phyloP scores from a whole-genome alignment of 2,113 vertebrate genomes.

The Peromyscus polionotus region DNA sequence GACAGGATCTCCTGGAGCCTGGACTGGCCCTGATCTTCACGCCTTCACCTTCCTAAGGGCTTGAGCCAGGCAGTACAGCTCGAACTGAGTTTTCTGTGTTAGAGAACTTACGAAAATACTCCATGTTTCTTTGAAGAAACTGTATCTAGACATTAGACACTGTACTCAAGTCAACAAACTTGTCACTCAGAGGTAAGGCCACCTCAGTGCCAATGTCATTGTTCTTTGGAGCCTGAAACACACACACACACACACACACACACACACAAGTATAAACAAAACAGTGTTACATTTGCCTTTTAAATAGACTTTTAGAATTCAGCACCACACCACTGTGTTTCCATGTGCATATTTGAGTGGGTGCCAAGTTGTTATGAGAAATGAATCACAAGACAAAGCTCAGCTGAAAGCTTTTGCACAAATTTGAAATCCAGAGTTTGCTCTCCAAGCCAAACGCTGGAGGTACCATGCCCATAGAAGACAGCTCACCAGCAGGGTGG shows the following conservation, averaged over 20 bases:
- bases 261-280: neutral
- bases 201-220: neutral
- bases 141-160: neutral
- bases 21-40: neutral
- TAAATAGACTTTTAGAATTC: neutral
- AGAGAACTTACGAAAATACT: neutral
- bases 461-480: neutral
- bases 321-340: conserved; percentile 21
- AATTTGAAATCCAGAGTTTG: neutral
- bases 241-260: neutral
- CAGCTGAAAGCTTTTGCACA: neutral
- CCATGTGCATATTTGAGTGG: neutral
- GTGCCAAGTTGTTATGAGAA: conserved; percentile 19
- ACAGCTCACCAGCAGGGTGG: neutral
- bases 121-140: conserved; percentile 34
- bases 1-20: neutral
- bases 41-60: too few species aligned
- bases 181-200: neutral
- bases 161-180: conserved; percentile 9
- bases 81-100: conserved; percentile 9
- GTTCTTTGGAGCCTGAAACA: neutral
- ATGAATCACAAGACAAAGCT: conserved; percentile 50
- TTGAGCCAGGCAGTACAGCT: neutral
- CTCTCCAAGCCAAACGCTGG: neutral
- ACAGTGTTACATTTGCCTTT: conserved; percentile 41